phyloP scores from a whole-genome alignment of 2,888 invertebrate species.

The Dexiosoma caninum region DNA sequence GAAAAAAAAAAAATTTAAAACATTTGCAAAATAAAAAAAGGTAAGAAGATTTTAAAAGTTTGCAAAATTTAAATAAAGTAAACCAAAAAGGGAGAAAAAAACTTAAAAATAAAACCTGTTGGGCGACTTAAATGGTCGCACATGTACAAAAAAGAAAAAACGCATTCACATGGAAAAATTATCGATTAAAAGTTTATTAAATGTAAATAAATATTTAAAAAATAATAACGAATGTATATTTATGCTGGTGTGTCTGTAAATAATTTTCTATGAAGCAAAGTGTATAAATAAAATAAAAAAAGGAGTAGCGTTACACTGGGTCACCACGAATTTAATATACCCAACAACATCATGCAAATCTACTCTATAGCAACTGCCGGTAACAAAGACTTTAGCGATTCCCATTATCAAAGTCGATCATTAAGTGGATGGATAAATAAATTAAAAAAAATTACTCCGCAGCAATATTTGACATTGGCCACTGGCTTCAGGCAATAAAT shows the following conservation, averaged over 20 bases:
- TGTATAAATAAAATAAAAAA: background rate
- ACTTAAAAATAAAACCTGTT: slow-evolving; percentile 55
- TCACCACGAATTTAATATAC: background rate
- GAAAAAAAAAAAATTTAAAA: slow-evolving; percentile 38
- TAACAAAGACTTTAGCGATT: too few species aligned
- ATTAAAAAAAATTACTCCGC: too few species aligned
- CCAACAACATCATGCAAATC: background rate
- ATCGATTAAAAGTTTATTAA: slow-evolving; percentile 50
- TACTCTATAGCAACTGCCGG: too few species aligned
- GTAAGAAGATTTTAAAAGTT: slow-evolving; percentile 18
- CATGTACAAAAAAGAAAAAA: too few species aligned
- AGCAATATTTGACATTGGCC: too few species aligned
- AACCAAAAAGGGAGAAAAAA: background rate
- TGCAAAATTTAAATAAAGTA: slow-evolving; percentile 58
- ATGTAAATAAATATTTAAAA: slow-evolving; percentile 58
- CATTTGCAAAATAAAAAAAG: slow-evolving; percentile 8
- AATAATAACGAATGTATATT: background rate
- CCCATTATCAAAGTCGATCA: too few species aligned
- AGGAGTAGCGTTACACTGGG: background rate
- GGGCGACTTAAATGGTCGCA: slow-evolving; percentile 32
- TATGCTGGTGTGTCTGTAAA: background rate
- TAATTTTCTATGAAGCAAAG: background rate
- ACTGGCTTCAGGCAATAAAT: too few species aligned
- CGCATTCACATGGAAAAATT: slow-evolving; percentile 29
- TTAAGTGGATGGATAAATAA: too few species aligned